Evolutionary conservation across 2,888 invertebrate species (phyloP).

Genomic region (Cremastobaeus sp.): DNA sequence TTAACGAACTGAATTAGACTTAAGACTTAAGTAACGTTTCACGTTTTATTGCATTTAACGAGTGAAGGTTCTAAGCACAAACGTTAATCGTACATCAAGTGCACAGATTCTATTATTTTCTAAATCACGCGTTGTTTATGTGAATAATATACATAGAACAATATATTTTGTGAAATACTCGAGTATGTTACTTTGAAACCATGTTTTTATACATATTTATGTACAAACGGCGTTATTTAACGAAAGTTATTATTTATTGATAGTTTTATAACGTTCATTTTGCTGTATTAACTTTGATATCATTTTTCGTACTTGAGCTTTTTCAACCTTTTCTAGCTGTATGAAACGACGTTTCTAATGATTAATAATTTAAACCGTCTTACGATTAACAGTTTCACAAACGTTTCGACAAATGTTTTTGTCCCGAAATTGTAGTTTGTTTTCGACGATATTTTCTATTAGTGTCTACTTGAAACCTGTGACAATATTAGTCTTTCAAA

Average conservation of each 20-base stretch:
- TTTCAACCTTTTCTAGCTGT: no score
- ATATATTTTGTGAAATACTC: conserved; percentile 45
- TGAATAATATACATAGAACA: conserved; percentile 16
- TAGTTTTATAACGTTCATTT: background rate
- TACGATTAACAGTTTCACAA: background rate
- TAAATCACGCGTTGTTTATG: conserved; percentile 36
- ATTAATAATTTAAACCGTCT: background rate
- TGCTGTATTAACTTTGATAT: background rate
- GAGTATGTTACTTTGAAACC: conserved; percentile 35
- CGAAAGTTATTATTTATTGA: conserved; percentile 11
- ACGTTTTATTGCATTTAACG: conserved; percentile 55
- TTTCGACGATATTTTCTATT: no score
- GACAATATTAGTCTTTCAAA: no score
- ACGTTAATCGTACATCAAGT: conserved; percentile 33
- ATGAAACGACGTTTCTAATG: no score
- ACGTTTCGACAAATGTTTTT: background rate
- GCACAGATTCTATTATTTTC: conserved; percentile 29
- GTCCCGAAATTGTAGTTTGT: no score
- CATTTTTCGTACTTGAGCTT: conserved; percentile 5
- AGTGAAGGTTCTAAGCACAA: conserved; percentile 37
- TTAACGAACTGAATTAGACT: conserved; percentile 52
- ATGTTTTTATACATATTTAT: conserved; percentile 45
- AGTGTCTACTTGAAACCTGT: no score
- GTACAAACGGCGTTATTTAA: conserved; percentile 10
- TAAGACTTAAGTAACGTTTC: conserved; percentile 48